These are phyloP conservation scores for Macroglossus sobrinus DNA, from an alignment of 2,113 vertebrate species.

Conservation along the genomic window DNA sequence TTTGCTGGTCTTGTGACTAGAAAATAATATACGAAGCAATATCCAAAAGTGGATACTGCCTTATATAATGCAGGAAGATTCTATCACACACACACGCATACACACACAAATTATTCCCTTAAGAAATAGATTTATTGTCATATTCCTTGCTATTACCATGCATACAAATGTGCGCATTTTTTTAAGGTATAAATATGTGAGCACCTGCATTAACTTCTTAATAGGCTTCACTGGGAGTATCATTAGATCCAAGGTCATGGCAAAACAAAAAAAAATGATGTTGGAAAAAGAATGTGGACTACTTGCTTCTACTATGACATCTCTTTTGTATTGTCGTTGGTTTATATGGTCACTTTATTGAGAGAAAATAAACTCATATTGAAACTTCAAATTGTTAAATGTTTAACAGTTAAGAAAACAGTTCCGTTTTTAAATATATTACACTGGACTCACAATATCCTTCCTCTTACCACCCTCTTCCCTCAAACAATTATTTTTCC, in stretches of 20 bases:
- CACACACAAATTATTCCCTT: background rate
- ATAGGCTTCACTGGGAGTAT: background rate
- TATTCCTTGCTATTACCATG: background rate
- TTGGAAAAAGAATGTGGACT: background rate
- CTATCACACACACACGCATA: too few relatives aligned
- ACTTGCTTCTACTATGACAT: background rate
- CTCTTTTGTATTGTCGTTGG: background rate
- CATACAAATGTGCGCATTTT: background rate
- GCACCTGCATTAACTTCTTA: background rate
- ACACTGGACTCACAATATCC: background rate
- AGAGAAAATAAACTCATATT: background rate
- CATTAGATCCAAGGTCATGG: background rate
- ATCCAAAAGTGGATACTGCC: background rate
- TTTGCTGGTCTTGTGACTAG: background rate
- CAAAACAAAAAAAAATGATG: background rate
- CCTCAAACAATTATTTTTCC: background rate
- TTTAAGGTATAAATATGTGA: background rate
- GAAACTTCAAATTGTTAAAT: background rate
- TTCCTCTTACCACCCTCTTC: background rate
- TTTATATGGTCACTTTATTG: background rate
- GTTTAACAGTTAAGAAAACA: background rate
- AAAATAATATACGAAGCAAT: too few relatives aligned
- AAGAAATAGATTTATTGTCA: background rate
- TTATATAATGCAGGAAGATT: background rate
- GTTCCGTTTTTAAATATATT: background rate